These are phyloP conservation scores for Micronycteris hirsuta DNA, from an alignment of 2,113 vertebrate genomes.

Conservation along the genomic window DNA sequence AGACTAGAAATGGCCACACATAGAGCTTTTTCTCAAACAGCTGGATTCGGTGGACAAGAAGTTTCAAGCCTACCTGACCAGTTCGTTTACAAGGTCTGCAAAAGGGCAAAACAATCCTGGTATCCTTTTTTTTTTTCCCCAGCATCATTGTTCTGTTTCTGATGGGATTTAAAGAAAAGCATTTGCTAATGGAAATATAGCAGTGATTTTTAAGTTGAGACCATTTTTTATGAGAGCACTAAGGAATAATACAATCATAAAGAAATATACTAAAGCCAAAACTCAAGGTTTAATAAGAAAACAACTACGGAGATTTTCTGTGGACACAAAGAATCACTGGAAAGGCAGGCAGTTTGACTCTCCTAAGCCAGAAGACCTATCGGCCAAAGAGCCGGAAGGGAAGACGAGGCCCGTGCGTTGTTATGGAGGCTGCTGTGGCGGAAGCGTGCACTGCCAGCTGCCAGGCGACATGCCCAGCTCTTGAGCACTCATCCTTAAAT, in stretches of 20 bases:
- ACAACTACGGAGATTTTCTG: background rate
- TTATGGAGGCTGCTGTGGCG: rapidly evolving
- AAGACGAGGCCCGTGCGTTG: rapidly evolving
- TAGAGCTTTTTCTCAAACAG: background rate
- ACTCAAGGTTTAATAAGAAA: background rate
- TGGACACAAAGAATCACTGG: background rate
- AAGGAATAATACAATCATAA: background rate
- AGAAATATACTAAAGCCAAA: background rate
- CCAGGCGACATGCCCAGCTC: background rate
- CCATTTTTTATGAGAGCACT: background rate
- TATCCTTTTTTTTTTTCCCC: background rate
- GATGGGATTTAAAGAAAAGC: background rate
- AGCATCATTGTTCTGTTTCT: background rate
- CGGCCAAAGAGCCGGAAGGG: background rate
- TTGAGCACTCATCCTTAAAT: background rate
- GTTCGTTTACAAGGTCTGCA: background rate
- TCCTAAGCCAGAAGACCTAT: background rate
- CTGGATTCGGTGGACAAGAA: background rate
- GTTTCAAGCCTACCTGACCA: background rate
- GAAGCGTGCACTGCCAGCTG: background rate
- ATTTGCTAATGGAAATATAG: background rate
- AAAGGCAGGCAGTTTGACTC: background rate
- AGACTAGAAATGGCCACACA: background rate
- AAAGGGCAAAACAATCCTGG: background rate
- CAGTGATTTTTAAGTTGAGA: background rate